Conservation (phyloP, 2,888 invertebrate genomes). For the Chrysolina oricalcia region DNA sequence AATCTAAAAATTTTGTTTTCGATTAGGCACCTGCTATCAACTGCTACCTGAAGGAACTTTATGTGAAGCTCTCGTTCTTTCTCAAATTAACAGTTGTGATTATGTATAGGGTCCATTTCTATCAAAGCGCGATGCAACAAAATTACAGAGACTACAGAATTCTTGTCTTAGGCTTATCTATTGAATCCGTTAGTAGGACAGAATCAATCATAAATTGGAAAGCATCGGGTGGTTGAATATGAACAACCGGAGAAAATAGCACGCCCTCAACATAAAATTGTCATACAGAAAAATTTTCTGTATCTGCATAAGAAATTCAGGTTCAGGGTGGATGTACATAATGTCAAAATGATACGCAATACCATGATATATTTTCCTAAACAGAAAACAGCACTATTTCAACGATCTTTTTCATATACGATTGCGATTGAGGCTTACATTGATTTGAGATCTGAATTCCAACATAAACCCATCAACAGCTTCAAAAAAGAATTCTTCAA, state of each 20-base stretch:
- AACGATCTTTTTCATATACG: neutral
- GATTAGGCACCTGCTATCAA: slow-evolving; percentile 9
- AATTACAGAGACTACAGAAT: no score
- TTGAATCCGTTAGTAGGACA: no score
- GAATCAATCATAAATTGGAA: no score
- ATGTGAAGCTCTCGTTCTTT: no score
- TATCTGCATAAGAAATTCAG: neutral
- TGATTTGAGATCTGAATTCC: neutral
- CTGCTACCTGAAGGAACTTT: neutral
- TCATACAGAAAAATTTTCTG: neutral
- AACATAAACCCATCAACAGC: neutral
- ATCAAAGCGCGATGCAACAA: no score
- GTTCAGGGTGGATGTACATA: no score
- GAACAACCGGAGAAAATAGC: neutral
- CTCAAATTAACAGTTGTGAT: no score
- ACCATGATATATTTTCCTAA: neutral
- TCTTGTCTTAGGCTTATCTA: no score
- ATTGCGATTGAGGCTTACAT: neutral
- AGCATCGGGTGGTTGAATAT: no score
- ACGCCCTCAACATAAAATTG: neutral
- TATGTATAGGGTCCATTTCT: no score
- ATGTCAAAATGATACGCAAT: no score
- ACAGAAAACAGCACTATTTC: neutral
- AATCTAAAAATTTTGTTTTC: neutral
- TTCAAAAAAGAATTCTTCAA: neutral